A percentile compares a stretch with the other conserved stretches of the same genome.
These are phyloP conservation scores for Propithecus deckenii DNA, from an alignment of 2,797 vertebrate genomes.

Conservation along the genomic window DNA sequence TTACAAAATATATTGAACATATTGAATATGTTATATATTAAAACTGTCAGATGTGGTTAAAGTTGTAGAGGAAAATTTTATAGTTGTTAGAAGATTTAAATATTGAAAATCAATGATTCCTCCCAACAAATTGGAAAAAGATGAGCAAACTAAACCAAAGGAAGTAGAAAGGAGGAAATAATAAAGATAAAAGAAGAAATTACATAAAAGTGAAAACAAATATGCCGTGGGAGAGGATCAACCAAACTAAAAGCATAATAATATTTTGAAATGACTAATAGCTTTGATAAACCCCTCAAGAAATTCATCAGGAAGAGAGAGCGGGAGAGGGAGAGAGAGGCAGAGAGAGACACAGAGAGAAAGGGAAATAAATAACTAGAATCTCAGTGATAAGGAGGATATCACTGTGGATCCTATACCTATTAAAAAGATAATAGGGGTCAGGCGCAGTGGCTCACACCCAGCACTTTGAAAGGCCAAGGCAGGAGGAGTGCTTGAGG, in stretches of 20 bases:
- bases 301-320: not conserved
- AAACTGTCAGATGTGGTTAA: not conserved
- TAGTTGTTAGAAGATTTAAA: not conserved
- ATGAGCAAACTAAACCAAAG: not conserved
- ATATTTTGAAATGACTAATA: not conserved
- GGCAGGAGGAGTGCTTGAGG: too few relatives aligned
- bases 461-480: too few relatives aligned
- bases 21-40: not conserved
- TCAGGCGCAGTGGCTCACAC: too few relatives aligned
- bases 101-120: not conserved
- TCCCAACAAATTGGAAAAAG: not conserved
- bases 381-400: not conserved
- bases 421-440: not conserved
- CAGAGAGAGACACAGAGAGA: not conserved
- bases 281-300: not conserved
- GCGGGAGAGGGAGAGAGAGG: not conserved
- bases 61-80: not conserved
- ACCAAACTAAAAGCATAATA: not conserved
- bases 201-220: not conserved
- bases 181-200: not conserved
- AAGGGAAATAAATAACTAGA: not conserved
- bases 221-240: not conserved
- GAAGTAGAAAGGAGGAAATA: not conserved
- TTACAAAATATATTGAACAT: not conserved
- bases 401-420: not conserved